Percentiles rank a stretch among this genome's conserved stretches.
phyloP scores from a whole-genome alignment of 2,888 invertebrate species.

The Furcula furcula region DNA sequence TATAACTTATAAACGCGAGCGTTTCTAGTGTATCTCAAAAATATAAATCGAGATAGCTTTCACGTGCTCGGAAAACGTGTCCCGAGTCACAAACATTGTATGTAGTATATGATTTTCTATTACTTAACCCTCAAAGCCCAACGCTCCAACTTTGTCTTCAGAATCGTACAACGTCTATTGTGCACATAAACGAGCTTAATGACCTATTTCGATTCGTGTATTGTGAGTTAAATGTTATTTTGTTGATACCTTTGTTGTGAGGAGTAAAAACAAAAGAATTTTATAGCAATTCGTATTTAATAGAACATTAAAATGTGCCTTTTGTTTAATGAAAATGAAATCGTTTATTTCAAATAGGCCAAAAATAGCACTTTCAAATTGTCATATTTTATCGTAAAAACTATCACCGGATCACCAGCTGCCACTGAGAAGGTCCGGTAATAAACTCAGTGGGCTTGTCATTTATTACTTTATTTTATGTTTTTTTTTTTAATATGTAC shows the following conservation, averaged over 20 bases:
- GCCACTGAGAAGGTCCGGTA: too few relatives aligned
- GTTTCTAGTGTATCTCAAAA: neutral
- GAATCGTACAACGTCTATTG: constrained; percentile 21
- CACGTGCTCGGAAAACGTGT: constrained; percentile 32
- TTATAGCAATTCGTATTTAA: neutral
- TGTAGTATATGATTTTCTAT: constrained; percentile 39
- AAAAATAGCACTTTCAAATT: too few relatives aligned
- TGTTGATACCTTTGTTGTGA: constrained; percentile 6
- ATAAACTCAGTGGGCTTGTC: too few relatives aligned
- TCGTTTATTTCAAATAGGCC: too few relatives aligned
- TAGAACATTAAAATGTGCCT: too few relatives aligned
- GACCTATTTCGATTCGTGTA: constrained; percentile 25
- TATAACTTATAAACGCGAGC: too few relatives aligned
- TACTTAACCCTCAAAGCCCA: constrained; percentile 22
- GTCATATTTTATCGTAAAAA: too few relatives aligned
- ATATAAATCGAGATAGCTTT: neutral
- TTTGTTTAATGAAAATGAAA: too few relatives aligned
- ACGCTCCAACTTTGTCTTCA: constrained; percentile 28
- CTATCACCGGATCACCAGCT: too few relatives aligned
- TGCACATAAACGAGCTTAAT: constrained; percentile 21
- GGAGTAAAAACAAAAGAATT: neutral
- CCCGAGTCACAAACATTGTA: constrained; percentile 25
- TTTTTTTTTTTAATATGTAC: too few relatives aligned
- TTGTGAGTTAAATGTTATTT: constrained; percentile 17
- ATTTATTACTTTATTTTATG: too few relatives aligned